phyloP scores from a whole-genome alignment of 2,888 invertebrate species.

The Tenthredo amoena region DNA sequence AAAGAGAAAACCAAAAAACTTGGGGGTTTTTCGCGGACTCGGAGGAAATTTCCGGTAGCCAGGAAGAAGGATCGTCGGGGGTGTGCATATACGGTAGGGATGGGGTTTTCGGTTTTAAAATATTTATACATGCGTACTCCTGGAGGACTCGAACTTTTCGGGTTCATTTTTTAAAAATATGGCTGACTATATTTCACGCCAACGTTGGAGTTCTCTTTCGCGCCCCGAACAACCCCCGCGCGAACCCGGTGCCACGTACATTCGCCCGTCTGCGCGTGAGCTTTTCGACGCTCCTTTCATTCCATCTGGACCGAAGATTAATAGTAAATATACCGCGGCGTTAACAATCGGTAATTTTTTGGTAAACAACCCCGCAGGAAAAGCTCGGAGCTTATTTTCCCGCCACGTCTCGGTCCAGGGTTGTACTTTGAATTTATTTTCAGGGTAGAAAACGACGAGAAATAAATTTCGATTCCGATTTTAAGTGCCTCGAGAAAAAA shows the following conservation, averaged over 20 bases:
- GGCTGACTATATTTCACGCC: slow-evolving; percentile 42
- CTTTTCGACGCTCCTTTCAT: slow-evolving; percentile 11
- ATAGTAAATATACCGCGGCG: slow-evolving; percentile 31
- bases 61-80: not conserved
- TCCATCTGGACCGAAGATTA: slow-evolving; percentile 16
- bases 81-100: not conserved
- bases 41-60: not conserved
- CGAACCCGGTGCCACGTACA: not conserved
- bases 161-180: slow-evolving; percentile 41
- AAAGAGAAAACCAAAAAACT: not conserved
- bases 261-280: slow-evolving; percentile 14
- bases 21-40: not conserved
- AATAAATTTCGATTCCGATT: not conserved
- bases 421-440: not conserved
- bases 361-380: not conserved
- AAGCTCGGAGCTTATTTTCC: not conserved
- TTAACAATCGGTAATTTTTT: slow-evolving; percentile 27
- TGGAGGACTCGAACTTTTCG: slow-evolving; percentile 26
- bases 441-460: not conserved
- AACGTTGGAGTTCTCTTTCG: slow-evolving; percentile 20
- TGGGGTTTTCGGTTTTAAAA: slow-evolving; percentile 32
- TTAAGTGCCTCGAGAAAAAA: not conserved
- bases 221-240: not conserved
- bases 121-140: slow-evolving; percentile 44
- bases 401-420: not conserved